Conservation (phyloP, 2,113 vertebrate species). For the Arenaria interpres region DNA sequence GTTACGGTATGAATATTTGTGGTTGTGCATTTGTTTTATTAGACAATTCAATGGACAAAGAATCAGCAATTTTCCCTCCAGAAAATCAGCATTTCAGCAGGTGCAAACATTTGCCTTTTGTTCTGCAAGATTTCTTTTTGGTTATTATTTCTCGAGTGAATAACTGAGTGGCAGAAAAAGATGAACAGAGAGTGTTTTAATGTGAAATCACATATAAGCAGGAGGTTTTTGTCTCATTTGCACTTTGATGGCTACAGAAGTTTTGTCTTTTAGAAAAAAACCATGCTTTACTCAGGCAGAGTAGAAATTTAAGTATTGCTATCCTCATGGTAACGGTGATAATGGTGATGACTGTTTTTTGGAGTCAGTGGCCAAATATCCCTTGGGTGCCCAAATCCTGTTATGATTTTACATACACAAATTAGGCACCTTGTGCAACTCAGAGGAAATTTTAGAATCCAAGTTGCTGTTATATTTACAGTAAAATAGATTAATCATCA, state of each 20-base stretch:
- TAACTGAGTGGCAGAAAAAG: background rate
- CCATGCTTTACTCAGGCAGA: background rate
- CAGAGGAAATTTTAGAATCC: background rate
- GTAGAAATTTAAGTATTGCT: background rate
- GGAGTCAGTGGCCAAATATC: background rate
- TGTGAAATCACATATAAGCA: background rate
- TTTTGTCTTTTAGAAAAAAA: background rate
- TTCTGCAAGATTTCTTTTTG: background rate
- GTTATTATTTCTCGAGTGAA: background rate
- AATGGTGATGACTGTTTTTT: background rate
- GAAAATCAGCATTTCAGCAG: conserved; percentile 19
- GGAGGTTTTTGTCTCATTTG: background rate
- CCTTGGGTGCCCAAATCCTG: background rate
- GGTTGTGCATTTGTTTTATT: background rate
- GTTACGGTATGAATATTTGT: conserved; percentile 26
- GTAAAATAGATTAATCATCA: background rate
- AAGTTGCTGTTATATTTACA: background rate
- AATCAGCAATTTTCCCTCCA: background rate
- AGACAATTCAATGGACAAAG: background rate
- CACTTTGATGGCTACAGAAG: background rate
- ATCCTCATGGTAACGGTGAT: background rate
- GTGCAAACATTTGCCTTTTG: conserved; percentile 19
- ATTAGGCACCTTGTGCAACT: background rate
- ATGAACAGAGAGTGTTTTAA: background rate
- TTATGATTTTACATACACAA: background rate